These are phyloP conservation scores for Drosophila leonis DNA, from an alignment of 2,888 invertebrate species.

Conservation along the genomic window DNA sequence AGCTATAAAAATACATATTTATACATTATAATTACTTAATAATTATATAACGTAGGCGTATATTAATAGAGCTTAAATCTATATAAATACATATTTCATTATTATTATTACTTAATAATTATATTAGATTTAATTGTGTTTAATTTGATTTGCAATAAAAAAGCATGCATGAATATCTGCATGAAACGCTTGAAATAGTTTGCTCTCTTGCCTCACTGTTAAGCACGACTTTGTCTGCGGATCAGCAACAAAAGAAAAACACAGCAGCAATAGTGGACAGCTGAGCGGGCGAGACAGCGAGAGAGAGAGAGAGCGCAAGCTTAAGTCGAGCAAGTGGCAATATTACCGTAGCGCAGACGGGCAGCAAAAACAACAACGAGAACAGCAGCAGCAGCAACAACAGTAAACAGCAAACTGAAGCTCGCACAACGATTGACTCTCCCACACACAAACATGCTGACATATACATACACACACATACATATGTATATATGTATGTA, in stretches of 20 bases:
- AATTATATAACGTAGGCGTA: too few species aligned
- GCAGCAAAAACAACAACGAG: conserved; percentile 16
- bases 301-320: conserved; percentile 27
- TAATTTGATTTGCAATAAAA: conserved; percentile 2
- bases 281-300: conserved; percentile 13
- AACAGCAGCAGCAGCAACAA: conserved; percentile 14
- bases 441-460: conserved; percentile 33
- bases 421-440: conserved; percentile 51
- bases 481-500: background rate
- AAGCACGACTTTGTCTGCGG: conserved; percentile 40
- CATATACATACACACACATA: conserved; percentile 7
- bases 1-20: too few species aligned
- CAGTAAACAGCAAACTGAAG: conserved; percentile 34
- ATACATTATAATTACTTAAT: too few species aligned
- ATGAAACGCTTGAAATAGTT: background rate
- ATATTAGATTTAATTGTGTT: background rate
- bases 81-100: background rate
- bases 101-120: conserved; percentile 1
- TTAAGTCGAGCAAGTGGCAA: conserved; percentile 72
- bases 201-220: conserved; percentile 37
- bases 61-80: too few species aligned
- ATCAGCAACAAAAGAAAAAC: conserved; percentile 47
- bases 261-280: conserved; percentile 4
- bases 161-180: background rate
- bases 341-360: conserved; percentile 59